Evolutionary conservation across 2,113 vertebrate genomes (phyloP).

Genomic region (Entelurus aequoreus): DNA sequence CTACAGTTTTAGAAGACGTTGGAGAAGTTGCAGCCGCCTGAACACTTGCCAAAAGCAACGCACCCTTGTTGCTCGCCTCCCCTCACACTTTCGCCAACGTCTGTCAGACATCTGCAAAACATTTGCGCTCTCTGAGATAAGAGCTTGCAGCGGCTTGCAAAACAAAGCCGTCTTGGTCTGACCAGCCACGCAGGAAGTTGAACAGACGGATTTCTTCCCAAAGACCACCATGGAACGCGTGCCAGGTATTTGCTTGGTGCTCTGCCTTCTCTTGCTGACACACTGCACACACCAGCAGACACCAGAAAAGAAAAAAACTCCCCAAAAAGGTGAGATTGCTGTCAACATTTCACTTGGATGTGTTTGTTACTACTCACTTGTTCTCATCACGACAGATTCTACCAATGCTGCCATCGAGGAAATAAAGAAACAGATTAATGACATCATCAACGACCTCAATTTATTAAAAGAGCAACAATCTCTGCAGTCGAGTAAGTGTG

Average conservation of each 20-base stretch:
- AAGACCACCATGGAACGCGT: constrained; percentile 64
- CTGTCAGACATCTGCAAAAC: constrained; percentile 59
- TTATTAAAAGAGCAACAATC: constrained; percentile 90
- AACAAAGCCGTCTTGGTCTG: constrained; percentile 25
- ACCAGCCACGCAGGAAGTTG: constrained; percentile 16
- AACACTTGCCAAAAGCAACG: constrained; percentile 1
- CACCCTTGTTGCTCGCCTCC: constrained; percentile 7
- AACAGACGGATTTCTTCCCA: not conserved
- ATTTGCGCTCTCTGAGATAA: constrained; percentile 52
- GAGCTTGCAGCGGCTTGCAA: constrained; percentile 33
- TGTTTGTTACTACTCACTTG: not conserved
- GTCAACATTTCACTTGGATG: constrained; percentile 2
- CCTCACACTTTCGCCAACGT: constrained; percentile 7
- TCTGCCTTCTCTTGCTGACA: constrained; percentile 72
- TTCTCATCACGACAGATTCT: constrained; percentile 38
- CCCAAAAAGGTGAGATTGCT: constrained; percentile 80
- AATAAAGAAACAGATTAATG: constrained; percentile 79
- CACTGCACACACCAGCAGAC: constrained; percentile 62
- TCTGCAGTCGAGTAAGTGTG: constrained; percentile 81
- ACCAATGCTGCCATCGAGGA: constrained; percentile 82
- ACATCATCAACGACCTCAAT: constrained; percentile 80
- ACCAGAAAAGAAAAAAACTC: constrained; percentile 45
- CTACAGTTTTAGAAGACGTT: constrained; percentile 6
- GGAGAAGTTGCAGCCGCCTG: constrained; percentile 19
- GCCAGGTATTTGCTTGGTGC: constrained; percentile 60